Evolutionary conservation across 1,140 invertebrate species (phyloP), one percentile per base, ranked within the genome.

Genomic region (Lamellibrachia luymesi): DNA sequence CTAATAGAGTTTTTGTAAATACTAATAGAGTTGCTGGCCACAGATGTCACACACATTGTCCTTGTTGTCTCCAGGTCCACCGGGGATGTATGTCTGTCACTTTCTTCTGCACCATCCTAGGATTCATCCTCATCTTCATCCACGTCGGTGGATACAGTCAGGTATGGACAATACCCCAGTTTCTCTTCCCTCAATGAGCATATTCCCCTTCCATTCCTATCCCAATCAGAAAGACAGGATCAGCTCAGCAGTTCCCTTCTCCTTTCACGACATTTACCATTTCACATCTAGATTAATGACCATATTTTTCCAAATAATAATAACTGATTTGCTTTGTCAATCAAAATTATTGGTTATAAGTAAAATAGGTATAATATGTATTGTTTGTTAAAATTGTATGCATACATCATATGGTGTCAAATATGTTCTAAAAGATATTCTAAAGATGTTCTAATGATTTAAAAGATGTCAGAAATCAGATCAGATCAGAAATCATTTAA

Each of bases 101-200:
- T 1, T 64, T 95, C 17, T 92, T 95, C 8, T 92, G 95, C 2
- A 95, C 95, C 17, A 89, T 94, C 7, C 93, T 95, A 13, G 95
- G 93, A 50, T 96, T 96, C 94, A 95, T 96, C 90, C 94, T 95
- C 91, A 96, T 96, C 92, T 95, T 96, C 93, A 94, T 95, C 22
- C 92, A 93, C 91, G 92, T 51, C 25, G n/a, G 52, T 4, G 94
- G 93, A 50, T 94, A 94, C 92, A 92, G 91, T 64, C 38, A 92
- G 90, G 94, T 93, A 94, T 38, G 93, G 25, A 38, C 17, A 17
- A 90, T 90, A 17, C 17, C 17, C 17, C 17, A 17, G 89, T 90
- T 90, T 90, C 17, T 90, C 17, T 22, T 27, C 89, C 89, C 27
- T 90, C 27, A 17, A 90, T 90, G 17, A 90, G 51, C 91, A 91